Evolutionary conservation across 2,113 vertebrate genomes (phyloP).

Genomic region (Canis aureus): DNA sequence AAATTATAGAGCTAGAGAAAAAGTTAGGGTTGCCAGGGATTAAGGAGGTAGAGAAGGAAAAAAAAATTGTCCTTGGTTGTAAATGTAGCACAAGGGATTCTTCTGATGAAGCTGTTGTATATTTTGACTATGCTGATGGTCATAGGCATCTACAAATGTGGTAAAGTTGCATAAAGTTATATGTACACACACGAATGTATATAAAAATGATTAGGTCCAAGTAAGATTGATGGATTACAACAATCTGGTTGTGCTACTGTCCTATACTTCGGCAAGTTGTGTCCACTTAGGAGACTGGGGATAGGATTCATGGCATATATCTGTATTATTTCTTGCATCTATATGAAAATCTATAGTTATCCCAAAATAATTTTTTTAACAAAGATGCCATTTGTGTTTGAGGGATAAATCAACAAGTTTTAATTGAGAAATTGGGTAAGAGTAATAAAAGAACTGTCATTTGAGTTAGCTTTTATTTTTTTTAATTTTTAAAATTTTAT

Average conservation of each 20-base stretch:
- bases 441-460: not conserved
- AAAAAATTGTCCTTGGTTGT: not conserved
- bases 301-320: not conserved
- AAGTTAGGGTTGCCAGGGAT: not conserved
- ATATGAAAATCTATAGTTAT: not conserved
- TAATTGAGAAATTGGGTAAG: not conserved
- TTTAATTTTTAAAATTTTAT: too few species aligned
- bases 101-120: not conserved
- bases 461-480: not conserved
- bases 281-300: not conserved
- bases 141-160: not conserved
- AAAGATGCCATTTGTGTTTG: not conserved
- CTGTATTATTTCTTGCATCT: not conserved
- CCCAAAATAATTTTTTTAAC: not conserved
- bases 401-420: not conserved
- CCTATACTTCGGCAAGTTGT: not conserved
- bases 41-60: not conserved
- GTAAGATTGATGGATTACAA: not conserved
- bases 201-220: not conserved
- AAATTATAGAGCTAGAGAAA: not conserved
- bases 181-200: not conserved
- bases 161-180: not conserved
- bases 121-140: not conserved
- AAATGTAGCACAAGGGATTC: not conserved
- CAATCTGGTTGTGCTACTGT: not conserved